Evolutionary conservation across 2,113 vertebrate genomes (phyloP), one percentile per base, ranked within the genome.

Genomic region (Hippocampus zosterae): DNA sequence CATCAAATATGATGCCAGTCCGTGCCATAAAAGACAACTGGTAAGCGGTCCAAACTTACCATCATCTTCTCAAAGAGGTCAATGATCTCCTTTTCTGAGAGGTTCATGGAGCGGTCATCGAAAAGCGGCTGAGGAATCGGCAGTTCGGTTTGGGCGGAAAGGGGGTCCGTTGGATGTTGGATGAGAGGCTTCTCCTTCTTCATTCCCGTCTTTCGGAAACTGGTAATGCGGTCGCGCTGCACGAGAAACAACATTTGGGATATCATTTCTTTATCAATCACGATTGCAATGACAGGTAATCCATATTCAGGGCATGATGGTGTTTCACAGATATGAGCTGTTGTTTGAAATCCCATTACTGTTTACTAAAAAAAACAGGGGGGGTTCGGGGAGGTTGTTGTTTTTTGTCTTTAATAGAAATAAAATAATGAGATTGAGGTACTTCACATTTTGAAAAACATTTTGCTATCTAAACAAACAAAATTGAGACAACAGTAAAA

Each of bases 41-140:
- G 25, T 29, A 33, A 59, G 27, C 15, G 3, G 5, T 5, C 33
- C 63, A 71, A 59, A 69, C 94, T 95, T 85, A 99, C 97, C 97
- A 99, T 99, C 97, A 99, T 99, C 90, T 99, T 99, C 84, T 99
- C 96, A 85, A 99, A 98, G 64, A 99, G 93, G 90, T 98, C 96
- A 83, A 95, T 90, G 57, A 98, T 96, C 93, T 99, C 97, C 77
- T 98, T 99, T 85, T 99, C 96, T 0, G 97, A 98, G 73, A 99
- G 93, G 81, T 96, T 96, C 92, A 93, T 90, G 79, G 94, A 96
- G 66, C 95, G 92, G 21, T 99, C 97, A 68, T 98, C 97, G 27
- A 93, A 94, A 7, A 97, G 88, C 0, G 94, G 93, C 84, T 98
- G 96, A 56, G 94, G 93, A 59, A 92, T 70, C 0, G 96, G 97